phyloP scores from a whole-genome alignment of 2,888 invertebrate species.

The Lithosia quadra region DNA sequence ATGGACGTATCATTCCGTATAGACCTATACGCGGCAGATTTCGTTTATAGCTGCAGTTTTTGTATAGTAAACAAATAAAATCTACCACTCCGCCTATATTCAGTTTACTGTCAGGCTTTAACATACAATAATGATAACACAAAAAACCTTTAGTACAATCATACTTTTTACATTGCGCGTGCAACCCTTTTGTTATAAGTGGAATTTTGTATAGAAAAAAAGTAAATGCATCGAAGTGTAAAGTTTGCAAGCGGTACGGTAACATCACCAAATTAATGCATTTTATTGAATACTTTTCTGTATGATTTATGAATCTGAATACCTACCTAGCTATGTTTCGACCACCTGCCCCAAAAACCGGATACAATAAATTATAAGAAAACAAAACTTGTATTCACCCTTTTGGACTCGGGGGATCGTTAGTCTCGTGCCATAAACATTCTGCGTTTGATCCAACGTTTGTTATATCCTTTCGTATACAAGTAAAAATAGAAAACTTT shows the following conservation, averaged over 20 bases:
- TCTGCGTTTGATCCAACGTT: constrained; percentile 45
- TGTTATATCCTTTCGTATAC: constrained; percentile 30
- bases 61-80: constrained; percentile 22
- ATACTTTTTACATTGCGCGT: constrained; percentile 31
- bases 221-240: constrained; percentile 39
- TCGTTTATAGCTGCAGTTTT: constrained; percentile 15
- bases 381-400: constrained; percentile 74
- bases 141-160: constrained; percentile 32
- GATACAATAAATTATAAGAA: constrained; percentile 80
- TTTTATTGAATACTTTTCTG: constrained; percentile 42
- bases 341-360: constrained; percentile 82
- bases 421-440: constrained; percentile 68
- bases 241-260: constrained; percentile 33
- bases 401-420: constrained; percentile 57
- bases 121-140: constrained; percentile 25
- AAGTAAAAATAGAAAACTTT: constrained; percentile 28
- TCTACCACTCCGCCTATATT: constrained; percentile 33
- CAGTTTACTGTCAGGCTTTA: constrained; percentile 33
- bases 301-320: constrained; percentile 46
- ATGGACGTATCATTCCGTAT: no score
- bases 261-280: constrained; percentile 42
- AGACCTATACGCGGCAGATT: no score
- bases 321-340: constrained; percentile 47
- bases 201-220: constrained; percentile 20
- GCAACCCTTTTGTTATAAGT: constrained; percentile 16